Evolutionary conservation across 2,797 vertebrate genomes (phyloP).

Genomic region (Meda fulgida): DNA sequence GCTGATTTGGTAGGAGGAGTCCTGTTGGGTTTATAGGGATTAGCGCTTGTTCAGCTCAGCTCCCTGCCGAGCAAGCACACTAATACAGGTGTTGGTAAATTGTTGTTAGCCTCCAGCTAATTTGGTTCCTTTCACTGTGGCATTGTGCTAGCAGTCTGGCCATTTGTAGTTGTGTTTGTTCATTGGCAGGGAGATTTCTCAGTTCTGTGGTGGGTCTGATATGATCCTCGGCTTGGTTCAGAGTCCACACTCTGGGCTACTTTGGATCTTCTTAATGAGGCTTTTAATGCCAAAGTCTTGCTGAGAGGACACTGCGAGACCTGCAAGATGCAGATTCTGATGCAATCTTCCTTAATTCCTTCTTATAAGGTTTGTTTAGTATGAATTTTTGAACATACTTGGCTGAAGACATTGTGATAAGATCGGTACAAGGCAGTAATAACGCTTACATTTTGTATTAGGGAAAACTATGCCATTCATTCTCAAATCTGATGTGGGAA

Average conservation of each 20-base stretch:
- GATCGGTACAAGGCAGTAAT: background rate
- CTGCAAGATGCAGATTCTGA: background rate
- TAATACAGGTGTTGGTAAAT: conserved; percentile 98
- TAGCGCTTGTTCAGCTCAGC: conserved; percentile 86
- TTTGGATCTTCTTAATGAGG: conserved; percentile 62
- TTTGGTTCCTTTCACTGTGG: conserved; percentile 83
- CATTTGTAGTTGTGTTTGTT: conserved; percentile 84
- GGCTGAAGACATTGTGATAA: background rate
- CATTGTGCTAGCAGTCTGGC: conserved; percentile 79
- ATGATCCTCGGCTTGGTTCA: conserved; percentile 70
- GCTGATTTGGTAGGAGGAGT: conserved; percentile 71
- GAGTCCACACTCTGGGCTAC: conserved; percentile 44
- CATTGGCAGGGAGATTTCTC: conserved; percentile 81
- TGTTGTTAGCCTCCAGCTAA: conserved; percentile 86
- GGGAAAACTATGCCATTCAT: background rate
- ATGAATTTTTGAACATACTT: background rate
- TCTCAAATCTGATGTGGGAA: conserved; percentile 71
- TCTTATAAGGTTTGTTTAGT: background rate
- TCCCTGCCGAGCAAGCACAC: conserved; percentile 82
- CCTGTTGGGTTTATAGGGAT: conserved; percentile 90
- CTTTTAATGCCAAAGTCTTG: conserved; percentile 27
- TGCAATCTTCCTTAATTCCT: background rate
- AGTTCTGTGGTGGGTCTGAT: conserved; percentile 89
- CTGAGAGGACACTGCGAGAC: conserved; percentile 16
- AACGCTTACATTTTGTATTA: background rate